These are phyloP conservation scores for Ypsolopha sequella DNA, from an alignment of 2,888 invertebrate species.

Conservation along the genomic window DNA sequence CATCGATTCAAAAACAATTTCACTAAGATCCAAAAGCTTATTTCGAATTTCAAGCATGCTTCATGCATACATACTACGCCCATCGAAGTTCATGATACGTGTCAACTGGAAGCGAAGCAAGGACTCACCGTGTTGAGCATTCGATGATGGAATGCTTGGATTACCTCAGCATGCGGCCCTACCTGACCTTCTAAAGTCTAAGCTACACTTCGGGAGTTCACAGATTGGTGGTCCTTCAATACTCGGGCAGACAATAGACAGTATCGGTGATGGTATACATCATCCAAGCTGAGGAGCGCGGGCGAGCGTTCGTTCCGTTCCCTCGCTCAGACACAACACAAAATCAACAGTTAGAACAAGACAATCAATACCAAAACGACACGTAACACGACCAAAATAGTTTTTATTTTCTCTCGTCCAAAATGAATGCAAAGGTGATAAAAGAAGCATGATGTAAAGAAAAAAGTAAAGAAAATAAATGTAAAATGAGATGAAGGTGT, in stretches of 20 bases:
- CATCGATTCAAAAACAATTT: too few relatives aligned
- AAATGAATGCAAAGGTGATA: conserved; percentile 27
- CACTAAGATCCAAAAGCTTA: conserved; percentile 30
- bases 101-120: neutral
- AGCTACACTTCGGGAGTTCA: conserved; percentile 54
- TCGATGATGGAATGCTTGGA: conserved; percentile 62
- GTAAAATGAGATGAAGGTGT: conserved; percentile 33
- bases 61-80: conserved; percentile 10
- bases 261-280: too few relatives aligned
- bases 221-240: conserved; percentile 33
- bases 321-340: conserved; percentile 57
- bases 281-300: conserved; percentile 44
- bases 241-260: neutral
- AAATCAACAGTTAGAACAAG: conserved; percentile 57
- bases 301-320: conserved; percentile 42
- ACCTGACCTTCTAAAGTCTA: conserved; percentile 47
- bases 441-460: conserved; percentile 19
- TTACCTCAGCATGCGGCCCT: conserved; percentile 53
- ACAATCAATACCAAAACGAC: conserved; percentile 56
- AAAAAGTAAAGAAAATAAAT: conserved; percentile 11
- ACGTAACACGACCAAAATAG: conserved; percentile 68
- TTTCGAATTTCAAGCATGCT: conserved; percentile 18
- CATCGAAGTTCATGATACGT: conserved; percentile 40
- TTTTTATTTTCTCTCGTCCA: conserved; percentile 47
- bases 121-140: conserved; percentile 57